A percentile compares a stretch with the other conserved stretches of the same genome.
Evolutionary conservation across 2,888 invertebrate genomes (phyloP).

Genomic region (Ganaspis brasiliensis): DNA sequence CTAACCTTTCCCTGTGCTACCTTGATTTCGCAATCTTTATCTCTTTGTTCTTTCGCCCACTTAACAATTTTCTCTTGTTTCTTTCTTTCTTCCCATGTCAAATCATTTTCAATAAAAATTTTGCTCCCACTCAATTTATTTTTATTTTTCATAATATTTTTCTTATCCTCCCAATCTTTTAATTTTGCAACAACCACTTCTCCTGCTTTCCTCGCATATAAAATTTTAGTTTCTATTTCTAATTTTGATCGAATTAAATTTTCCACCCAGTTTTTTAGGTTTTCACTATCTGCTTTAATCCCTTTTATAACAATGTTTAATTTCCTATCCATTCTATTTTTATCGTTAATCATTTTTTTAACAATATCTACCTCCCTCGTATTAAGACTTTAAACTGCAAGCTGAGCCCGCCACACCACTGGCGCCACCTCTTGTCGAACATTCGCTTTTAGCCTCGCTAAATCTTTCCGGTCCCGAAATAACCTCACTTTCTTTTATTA

Average conservation of each 20-base stretch:
- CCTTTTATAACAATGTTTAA: background rate
- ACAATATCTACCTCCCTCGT: too few species aligned
- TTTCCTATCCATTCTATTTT: background rate
- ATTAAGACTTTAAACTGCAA: too few species aligned
- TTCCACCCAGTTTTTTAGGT: background rate
- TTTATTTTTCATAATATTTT: conserved; percentile 34
- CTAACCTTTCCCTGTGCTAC: background rate
- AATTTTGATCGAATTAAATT: conserved; percentile 4
- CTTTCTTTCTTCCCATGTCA: conserved; percentile 44
- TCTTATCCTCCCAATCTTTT: conserved; percentile 7
- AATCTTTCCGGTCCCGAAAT: too few species aligned
- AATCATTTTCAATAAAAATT: conserved; percentile 47
- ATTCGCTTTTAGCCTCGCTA: too few species aligned
- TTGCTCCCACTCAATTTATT: conserved; percentile 18
- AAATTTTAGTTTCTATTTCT: conserved; percentile 34
- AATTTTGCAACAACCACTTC: background rate
- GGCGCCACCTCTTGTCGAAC: too few species aligned
- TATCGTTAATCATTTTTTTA: too few species aligned
- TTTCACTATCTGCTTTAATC: background rate
- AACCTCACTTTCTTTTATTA: too few species aligned
- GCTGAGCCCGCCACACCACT: too few species aligned
- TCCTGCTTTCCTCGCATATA: conserved; percentile 26
- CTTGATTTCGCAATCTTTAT: background rate
- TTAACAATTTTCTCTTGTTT: conserved; percentile 26
- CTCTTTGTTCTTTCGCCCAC: conserved; percentile 35